A percentile compares a stretch with the other conserved stretches of the same genome.
Conservation (phyloP, 2,113 vertebrate genomes). For the Herpailurus yagouaroundi region DNA sequence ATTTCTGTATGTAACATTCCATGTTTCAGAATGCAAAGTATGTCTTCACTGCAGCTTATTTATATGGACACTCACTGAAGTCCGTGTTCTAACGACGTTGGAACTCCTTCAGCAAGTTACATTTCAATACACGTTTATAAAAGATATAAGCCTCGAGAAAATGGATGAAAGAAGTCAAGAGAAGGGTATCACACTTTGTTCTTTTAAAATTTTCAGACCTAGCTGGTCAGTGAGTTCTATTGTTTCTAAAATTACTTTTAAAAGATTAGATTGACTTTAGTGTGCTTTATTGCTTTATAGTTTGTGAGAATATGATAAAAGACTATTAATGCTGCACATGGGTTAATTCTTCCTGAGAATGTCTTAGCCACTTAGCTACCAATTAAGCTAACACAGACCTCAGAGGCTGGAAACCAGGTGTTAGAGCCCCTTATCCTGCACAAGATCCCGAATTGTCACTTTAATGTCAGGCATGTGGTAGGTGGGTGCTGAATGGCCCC, state of each 20-base stretch:
- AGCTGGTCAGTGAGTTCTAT: neutral
- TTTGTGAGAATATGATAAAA: slow-evolving; percentile 41
- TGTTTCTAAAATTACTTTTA: slow-evolving; percentile 50
- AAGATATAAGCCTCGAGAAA: neutral
- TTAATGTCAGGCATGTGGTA: accelerated
- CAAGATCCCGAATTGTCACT: neutral
- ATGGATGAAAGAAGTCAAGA: neutral
- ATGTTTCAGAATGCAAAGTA: neutral
- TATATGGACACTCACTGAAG: neutral
- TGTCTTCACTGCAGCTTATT: neutral
- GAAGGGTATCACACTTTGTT: slow-evolving; percentile 20
- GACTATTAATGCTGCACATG: neutral
- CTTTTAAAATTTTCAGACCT: slow-evolving; percentile 49
- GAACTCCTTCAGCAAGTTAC: neutral
- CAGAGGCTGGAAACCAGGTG: neutral
- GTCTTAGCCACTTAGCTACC: slow-evolving; percentile 36
- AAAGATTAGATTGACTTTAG: slow-evolving; percentile 33
- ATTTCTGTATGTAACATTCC: neutral
- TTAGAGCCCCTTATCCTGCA: neutral
- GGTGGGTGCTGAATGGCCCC: neutral
- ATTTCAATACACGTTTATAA: neutral
- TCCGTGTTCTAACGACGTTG: neutral
- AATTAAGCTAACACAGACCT: neutral
- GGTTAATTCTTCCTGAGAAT: neutral
- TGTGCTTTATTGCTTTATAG: slow-evolving; percentile 57